A percentile compares a stretch with the other conserved stretches of the same genome.
phyloP scores from a whole-genome alignment of 1,140 invertebrate species.

The Berghia stephanieae region DNA sequence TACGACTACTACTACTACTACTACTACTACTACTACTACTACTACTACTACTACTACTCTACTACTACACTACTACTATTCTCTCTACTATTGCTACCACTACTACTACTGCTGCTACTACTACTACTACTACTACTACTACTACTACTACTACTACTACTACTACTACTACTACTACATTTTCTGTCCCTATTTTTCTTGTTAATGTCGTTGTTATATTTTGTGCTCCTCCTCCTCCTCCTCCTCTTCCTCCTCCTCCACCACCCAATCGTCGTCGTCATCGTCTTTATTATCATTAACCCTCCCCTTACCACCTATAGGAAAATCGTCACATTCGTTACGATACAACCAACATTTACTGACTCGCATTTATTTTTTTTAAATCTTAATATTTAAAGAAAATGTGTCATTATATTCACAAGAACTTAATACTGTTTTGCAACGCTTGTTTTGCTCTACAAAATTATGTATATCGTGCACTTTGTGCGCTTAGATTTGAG shows the following conservation, averaged over 20 bases:
- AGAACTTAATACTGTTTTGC: too few relatives aligned
- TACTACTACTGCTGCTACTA: slow-evolving; percentile 31
- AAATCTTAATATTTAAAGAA: too few relatives aligned
- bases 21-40: slow-evolving; percentile 11
- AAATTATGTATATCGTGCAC: too few relatives aligned
- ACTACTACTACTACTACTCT: slow-evolving; percentile 23
- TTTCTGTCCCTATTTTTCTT: slow-evolving; percentile 13
- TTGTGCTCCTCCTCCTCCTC: background rate
- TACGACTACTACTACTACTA: slow-evolving; percentile 11
- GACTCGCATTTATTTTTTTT: too few relatives aligned
- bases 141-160: slow-evolving; percentile 32
- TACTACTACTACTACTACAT: slow-evolving; percentile 3
- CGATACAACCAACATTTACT: too few relatives aligned
- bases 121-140: slow-evolving; percentile 32
- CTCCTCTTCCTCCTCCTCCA: slow-evolving; percentile 4
- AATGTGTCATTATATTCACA: too few relatives aligned
- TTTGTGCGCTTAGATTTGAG: too few relatives aligned
- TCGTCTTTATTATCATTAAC: background rate
- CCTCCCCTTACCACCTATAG: background rate
- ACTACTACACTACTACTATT: background rate
- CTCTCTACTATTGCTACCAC: background rate
- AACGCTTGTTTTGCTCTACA: too few relatives aligned
- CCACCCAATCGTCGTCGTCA: background rate
- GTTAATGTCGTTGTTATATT: background rate
- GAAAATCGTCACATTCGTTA: too few relatives aligned